phyloP scores from a whole-genome alignment of 2,888 invertebrate genomes.

The Cactoblastis cactorum region DNA sequence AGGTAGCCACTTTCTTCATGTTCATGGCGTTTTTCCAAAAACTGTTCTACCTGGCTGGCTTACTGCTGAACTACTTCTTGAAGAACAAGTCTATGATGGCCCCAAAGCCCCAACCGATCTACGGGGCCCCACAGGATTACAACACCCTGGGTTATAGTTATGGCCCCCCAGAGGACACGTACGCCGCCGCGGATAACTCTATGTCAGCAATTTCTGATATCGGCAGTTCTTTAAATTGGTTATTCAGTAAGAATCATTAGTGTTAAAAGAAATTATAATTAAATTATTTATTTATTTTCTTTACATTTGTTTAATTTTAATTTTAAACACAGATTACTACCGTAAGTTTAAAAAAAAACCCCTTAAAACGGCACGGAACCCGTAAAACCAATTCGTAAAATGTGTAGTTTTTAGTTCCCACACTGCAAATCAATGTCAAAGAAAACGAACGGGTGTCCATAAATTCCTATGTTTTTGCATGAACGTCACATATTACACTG shows the following conservation, averaged over 20 bases:
- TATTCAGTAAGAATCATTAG: constrained; percentile 44
- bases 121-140: constrained; percentile 58
- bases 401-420: no score
- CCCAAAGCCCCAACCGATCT: constrained; percentile 31
- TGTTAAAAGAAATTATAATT: constrained; percentile 20
- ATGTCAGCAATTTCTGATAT: constrained; percentile 36
- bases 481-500: no score
- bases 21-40: constrained; percentile 68
- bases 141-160: constrained; percentile 68
- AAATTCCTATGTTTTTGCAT: no score
- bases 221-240: constrained; percentile 48
- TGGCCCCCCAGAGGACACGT: constrained; percentile 54
- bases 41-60: constrained; percentile 52
- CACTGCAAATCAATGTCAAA: no score
- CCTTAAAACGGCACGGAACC: no score
- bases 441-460: no score
- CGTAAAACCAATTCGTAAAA: no score
- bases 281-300: constrained; percentile 21
- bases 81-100: constrained; percentile 39
- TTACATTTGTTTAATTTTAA: not conserved
- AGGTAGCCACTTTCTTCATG: constrained; percentile 55
- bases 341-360: no score
- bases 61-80: constrained; percentile 57
- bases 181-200: not conserved
- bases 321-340: no score